phyloP scores from a whole-genome alignment of 2,113 vertebrate species.

The Tetrax tetrax region DNA sequence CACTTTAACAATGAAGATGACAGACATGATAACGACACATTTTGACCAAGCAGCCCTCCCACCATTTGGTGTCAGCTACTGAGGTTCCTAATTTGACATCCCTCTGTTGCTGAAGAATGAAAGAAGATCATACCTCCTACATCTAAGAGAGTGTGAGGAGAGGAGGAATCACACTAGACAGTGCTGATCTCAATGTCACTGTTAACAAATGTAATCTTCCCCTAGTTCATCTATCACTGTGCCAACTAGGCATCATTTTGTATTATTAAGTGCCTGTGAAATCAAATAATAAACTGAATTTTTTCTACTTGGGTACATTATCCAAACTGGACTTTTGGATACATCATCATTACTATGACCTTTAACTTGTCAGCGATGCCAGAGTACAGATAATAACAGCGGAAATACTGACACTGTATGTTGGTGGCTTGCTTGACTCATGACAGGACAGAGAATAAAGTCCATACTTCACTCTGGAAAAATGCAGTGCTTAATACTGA shows the following conservation, averaged over 20 bases:
- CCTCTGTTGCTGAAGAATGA: not conserved
- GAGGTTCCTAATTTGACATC: not conserved
- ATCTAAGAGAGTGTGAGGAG: not conserved
- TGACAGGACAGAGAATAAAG: not conserved
- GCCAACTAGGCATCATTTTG: not conserved
- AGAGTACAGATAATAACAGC: not conserved
- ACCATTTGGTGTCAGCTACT: not conserved
- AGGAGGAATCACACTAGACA: not conserved
- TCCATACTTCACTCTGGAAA: not conserved
- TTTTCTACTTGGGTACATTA: conserved; percentile 10
- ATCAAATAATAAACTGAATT: conserved; percentile 50
- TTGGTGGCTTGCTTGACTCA: not conserved
- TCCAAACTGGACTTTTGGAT: conserved; percentile 6
- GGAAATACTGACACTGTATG: not conserved
- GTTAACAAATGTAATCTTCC: conserved; percentile 1
- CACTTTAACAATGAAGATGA: not conserved
- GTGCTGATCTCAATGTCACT: not conserved
- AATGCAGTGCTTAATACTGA: not conserved
- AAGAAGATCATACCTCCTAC: not conserved
- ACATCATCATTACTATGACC: not conserved
- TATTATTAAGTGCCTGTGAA: conserved; percentile 20
- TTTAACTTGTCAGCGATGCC: not conserved
- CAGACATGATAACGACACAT: not conserved
- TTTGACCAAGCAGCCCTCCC: conserved; percentile 7
- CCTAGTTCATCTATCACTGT: conserved; percentile 11